These are phyloP conservation scores for Trididemnum nubilum DNA, from an alignment of 23 tunicate species.

Conservation along the genomic window DNA sequence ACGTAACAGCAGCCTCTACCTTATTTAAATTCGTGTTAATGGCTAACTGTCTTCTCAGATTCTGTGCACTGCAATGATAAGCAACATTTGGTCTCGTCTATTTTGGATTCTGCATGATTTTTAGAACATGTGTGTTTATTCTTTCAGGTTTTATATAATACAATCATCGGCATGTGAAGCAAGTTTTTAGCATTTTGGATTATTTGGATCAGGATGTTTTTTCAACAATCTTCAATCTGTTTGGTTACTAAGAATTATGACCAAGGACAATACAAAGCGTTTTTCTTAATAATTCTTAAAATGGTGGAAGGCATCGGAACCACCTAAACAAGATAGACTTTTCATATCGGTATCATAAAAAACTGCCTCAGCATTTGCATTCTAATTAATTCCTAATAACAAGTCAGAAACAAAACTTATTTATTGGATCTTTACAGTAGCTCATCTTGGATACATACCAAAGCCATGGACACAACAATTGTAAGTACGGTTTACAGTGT, in stretches of 20 bases:
- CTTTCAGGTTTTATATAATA: neutral
- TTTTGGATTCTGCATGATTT: too few species aligned
- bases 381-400: neutral
- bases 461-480: too few species aligned
- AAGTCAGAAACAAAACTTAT: too few species aligned
- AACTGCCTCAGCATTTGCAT: conserved; percentile 14
- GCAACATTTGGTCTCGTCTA: too few species aligned
- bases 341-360: neutral
- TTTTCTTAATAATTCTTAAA: conserved; percentile 3
- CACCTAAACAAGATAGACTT: conserved; percentile 5
- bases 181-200: neutral
- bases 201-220: neutral
- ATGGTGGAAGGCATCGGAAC: conserved; percentile 29
- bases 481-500: too few species aligned
- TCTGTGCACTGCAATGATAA: too few species aligned
- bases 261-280: neutral
- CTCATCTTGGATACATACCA: too few species aligned
- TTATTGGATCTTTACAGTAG: neutral
- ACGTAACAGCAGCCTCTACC: too few species aligned
- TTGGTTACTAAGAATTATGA: neutral
- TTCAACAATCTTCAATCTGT: neutral
- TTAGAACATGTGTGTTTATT: neutral
- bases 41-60: too few species aligned
- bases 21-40: too few species aligned
- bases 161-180: neutral